phyloP scores from a whole-genome alignment of 2,888 invertebrate genomes.

The Ennomos erosarius region DNA sequence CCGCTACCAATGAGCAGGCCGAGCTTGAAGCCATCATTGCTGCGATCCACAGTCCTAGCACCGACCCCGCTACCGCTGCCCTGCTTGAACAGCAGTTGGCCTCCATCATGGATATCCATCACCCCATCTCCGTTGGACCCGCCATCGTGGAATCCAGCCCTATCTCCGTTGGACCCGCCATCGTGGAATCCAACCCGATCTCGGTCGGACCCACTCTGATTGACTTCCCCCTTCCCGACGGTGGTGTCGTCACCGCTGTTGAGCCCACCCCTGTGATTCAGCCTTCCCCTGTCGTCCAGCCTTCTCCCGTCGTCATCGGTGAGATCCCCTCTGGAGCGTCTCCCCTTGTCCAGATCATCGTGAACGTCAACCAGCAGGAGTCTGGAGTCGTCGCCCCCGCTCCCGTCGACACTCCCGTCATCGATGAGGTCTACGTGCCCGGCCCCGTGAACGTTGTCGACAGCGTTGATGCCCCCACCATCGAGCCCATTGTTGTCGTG shows the following conservation, averaged over 20 bases:
- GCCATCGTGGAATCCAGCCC: constrained; percentile 29
- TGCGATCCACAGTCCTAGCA: constrained; percentile 64
- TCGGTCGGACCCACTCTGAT: constrained; percentile 32
- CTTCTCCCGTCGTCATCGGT: constrained; percentile 33
- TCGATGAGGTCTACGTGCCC: constrained; percentile 33
- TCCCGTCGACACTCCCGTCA: constrained; percentile 36
- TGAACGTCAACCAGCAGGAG: constrained; percentile 33
- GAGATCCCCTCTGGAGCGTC: constrained; percentile 26
- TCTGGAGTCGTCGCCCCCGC: constrained; percentile 34
- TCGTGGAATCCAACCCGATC: constrained; percentile 42
- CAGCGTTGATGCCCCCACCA: constrained; percentile 23
- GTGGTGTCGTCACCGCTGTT: constrained; percentile 30
- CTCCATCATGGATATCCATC: constrained; percentile 44
- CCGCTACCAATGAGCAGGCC: constrained; percentile 33
- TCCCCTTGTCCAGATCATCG: constrained; percentile 42
- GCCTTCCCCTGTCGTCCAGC: constrained; percentile 29
- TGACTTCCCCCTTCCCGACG: constrained; percentile 33
- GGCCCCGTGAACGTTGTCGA: constrained; percentile 39
- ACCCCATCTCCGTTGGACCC: constrained; percentile 39
- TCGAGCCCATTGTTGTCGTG: constrained; percentile 32
- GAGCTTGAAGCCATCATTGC: constrained; percentile 55
- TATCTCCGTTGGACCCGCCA: constrained; percentile 35
- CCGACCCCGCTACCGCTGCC: constrained; percentile 61
- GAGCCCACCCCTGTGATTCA: constrained; percentile 18
- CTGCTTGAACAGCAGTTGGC: constrained; percentile 53